Evolutionary conservation across 2,888 invertebrate species (phyloP), one percentile per base, ranked within the genome.

Genomic region (Sphaerophoria rueppellii): DNA sequence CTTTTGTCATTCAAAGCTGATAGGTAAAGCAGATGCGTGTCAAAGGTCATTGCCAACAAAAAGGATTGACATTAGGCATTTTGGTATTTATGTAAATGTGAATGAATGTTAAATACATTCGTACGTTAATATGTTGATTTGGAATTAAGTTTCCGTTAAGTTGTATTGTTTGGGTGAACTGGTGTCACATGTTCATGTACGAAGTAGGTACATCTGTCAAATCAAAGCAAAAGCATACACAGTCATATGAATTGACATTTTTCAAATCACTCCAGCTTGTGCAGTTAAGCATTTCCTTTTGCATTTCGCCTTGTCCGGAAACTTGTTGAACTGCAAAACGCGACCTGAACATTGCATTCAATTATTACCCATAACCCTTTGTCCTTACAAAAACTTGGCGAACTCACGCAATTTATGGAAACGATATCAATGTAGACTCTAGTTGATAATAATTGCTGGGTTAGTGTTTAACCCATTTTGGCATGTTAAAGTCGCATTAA

Each of bases 21-120:
- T 67, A 55, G 67, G 61, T 65, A 69, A 75, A 74, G 37, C 16
- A 12, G 65, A 79, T 58, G 43, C 50, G 40, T 71, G 63, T 65
- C 63, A 65, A 74, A 79, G 78, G 78, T 70, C 82, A 83, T 69
- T 80, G 71, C 75, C 75, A 57, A 83, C 79, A 78, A 55, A 71
- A 83, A 67, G 83, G 67, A 75, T 83, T 72, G 75, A 83, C 46
- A 67, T 32, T 58, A 65, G 82, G 71, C 71, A 75, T 50, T 74
- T 37, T 74, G 79, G 54, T 70, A 60, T 80, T 83, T 80, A 76
- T 73, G 76, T 67, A 14, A 85, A 77, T 79, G 63, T 43, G 12
- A 32, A 43, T 24, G 24, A 54, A 40, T 35, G 16, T 2, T 3
- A n/a, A n/a, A n/a, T n/a, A n/a, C n/a, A n/a, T n/a, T n/a, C n/a